Evolutionary conservation across 1,140 invertebrate genomes (phyloP), one percentile per base, ranked within the genome.

Genomic region (Trissolcus basalis): DNA sequence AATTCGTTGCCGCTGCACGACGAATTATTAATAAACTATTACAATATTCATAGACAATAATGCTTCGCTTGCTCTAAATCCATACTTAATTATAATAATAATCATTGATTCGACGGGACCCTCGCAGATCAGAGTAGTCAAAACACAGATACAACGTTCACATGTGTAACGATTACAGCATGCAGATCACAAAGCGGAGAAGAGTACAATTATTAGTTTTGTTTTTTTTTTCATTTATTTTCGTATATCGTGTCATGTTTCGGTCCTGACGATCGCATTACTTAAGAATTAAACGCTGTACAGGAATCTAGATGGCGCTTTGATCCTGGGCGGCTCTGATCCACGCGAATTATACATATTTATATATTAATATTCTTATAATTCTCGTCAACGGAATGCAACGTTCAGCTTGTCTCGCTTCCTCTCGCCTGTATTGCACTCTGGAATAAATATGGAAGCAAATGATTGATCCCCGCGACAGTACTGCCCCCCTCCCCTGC

Each of bases 351-450:
- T 13, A 50, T 56, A 69, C 59, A 69, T 60, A 59, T 67, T 43
- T 13, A 48, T 63, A 32, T 63, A 47, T 63, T 44, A 44, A 50
- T 58, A 50, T 58, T 58, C 58, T 43, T 56, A 36, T 59, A 59
- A 14, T 35, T 48, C 50, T 47, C 53, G 60, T 84, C 82, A 83
- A 85, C 82, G 81, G 82, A 85, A 85, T 84, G 84, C 82, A 84
- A 82, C 82, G 83, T 82, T 83, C 82, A 50, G 27, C 50, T 39
- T 49, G 36, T 61, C 48, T 64, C 11, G 39, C 19, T 27, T 43
- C 19, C 15, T 13, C 47, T 4, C 36, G 16, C 39, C 54, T 43
- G 36, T 59, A 59, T 69, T 69, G 72, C 64, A 69, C 72, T 39
- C 9, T 60, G 55, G 56, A 65, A 60, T 65, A 67, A 14, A 39